phyloP scores from a whole-genome alignment of 23 tunicate genomes.

The Styela plicata region DNA sequence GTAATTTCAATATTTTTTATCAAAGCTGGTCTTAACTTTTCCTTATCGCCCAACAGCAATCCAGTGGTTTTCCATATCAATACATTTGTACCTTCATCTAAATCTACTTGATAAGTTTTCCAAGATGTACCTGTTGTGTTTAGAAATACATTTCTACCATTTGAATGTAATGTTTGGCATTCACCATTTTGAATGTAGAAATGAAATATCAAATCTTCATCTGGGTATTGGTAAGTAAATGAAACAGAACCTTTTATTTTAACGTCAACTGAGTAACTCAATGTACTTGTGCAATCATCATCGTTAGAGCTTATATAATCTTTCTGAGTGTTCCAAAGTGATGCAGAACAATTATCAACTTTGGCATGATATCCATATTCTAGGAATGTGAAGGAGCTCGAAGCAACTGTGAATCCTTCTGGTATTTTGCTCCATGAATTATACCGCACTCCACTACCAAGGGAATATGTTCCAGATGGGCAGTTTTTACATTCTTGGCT shows the following conservation, averaged over 20 bases:
- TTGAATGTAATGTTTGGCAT: conserved; percentile 39
- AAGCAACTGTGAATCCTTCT: conserved; percentile 42
- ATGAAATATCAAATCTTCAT: conserved; percentile 68
- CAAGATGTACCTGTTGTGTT: conserved; percentile 71
- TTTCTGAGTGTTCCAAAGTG: conserved; percentile 56
- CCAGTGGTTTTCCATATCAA: conserved; percentile 85
- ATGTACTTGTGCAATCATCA: conserved; percentile 84
- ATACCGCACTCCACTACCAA: conserved; percentile 78
- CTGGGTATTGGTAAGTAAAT: conserved; percentile 65
- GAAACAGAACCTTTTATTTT: conserved; percentile 48
- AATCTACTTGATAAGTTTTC: conserved; percentile 39
- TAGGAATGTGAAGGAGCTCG: conserved; percentile 46
- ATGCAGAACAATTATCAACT: conserved; percentile 59
- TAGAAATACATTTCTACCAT: conserved; percentile 38
- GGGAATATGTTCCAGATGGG: conserved; percentile 76
- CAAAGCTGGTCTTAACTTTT: conserved; percentile 49
- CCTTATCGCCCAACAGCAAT: conserved; percentile 39
- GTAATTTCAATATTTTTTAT: conserved; percentile 70
- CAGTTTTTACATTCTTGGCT: conserved; percentile 55
- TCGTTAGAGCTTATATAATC: conserved; percentile 58
- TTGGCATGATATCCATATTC: conserved; percentile 68
- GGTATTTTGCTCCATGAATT: conserved; percentile 79
- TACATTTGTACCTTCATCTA: conserved; percentile 53
- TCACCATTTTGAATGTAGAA: conserved; percentile 78
- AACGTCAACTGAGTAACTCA: conserved; percentile 54